Percentiles rank a stretch among this genome's conserved stretches.
phyloP scores from a whole-genome alignment of 2,888 invertebrate genomes.

The Theretra japonica region DNA sequence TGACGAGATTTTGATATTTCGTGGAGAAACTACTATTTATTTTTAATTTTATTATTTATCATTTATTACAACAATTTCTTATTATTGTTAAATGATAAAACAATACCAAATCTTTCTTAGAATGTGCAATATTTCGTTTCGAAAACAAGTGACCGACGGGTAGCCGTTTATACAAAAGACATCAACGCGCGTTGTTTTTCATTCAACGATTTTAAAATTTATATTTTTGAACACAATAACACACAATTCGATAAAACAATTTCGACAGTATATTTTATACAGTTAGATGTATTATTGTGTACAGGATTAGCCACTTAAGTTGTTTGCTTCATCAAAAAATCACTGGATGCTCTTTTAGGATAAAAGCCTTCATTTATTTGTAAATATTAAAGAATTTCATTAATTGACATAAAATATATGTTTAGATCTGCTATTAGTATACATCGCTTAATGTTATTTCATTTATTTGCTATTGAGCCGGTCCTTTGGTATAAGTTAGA shows the following conservation, averaged over 20 bases:
- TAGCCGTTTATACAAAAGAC: constrained; percentile 57
- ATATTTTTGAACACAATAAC: neutral
- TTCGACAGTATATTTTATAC: neutral
- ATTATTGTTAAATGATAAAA: neutral
- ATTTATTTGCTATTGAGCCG: neutral
- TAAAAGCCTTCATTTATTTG: neutral
- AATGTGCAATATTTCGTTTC: neutral
- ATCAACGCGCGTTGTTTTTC: constrained; percentile 59
- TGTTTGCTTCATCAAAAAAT: neutral
- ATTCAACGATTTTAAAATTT: neutral
- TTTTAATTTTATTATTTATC: neutral
- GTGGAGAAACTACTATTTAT: too few relatives aligned
- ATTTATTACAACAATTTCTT: neutral
- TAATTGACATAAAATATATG: neutral
- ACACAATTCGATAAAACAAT: neutral
- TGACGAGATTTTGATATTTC: neutral
- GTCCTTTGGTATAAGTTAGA: neutral
- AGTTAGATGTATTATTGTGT: neutral
- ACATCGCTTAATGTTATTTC: neutral
- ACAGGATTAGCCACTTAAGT: neutral
- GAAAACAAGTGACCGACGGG: constrained; percentile 34
- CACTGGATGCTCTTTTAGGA: neutral
- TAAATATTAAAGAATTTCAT: neutral
- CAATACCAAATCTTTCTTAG: too few relatives aligned
- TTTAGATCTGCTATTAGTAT: neutral